Base-by-base conservation (phyloP, 2,797 vertebrate species). In the Anas flavirostris region DNA sequence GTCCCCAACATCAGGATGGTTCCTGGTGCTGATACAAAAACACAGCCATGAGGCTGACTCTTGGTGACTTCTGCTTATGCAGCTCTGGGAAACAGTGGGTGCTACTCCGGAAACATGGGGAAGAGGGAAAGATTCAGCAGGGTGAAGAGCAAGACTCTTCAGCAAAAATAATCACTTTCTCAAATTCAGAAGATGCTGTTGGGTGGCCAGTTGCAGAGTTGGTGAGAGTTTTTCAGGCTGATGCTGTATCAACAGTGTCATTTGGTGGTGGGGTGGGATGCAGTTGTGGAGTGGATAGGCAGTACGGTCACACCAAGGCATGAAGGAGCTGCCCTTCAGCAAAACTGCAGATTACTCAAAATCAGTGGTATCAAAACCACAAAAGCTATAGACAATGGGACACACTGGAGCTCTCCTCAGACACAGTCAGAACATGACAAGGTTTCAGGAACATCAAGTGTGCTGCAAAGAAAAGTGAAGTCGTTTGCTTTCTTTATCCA, bases 41-140 rank as follows among this genome's bases (percentile, higher is more conserved):
- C 50, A 75, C 50, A 59, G 53, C 18, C 53, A 55, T 0, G 0
- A 50, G 19, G 16, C 4, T 69, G n/a, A 62, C 18, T 56, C 16
- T 18, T 50, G 22, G 68, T 44, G 50, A 68, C 44, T 55, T 63
- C 41, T 44, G n/a, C 19, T 62, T 37, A 7, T 0, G 9, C 1
- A 5, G 46, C 5, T 21, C 2, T 0, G 31, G 25, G 31, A 59
- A 82, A 35, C 43, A 3, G 6, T 3, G 7, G 23, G 29, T 0
- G 1, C 13, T 68, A 14, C 33, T n/a, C 15, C 37, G 22, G 28
- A 91, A 66, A 78, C 4, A 7, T 0, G 5, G 23, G 46, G 22
- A 48, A 25, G 22, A 48, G 22, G 12, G 46, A 23, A 48, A 23
- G 46, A 25, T 31, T 33, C 55, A 37, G 41, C 5, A 16, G 2